These are phyloP conservation scores for Cyanistes caeruleus DNA, from an alignment of 2,113 vertebrate species.

Conservation along the genomic window DNA sequence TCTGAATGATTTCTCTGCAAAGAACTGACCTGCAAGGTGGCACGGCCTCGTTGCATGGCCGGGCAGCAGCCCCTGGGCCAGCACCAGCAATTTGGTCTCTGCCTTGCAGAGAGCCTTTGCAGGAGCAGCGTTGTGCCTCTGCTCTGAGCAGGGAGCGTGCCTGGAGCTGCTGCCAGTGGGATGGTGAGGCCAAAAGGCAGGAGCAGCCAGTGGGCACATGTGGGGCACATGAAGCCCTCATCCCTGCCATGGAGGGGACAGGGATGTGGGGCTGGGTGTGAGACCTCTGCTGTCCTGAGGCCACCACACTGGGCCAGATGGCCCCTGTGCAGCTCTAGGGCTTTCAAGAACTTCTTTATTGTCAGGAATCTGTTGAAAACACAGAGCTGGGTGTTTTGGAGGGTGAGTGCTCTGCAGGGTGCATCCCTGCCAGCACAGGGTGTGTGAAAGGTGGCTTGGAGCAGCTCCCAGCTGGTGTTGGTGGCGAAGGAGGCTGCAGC, in stretches of 20 bases:
- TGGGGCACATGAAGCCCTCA: background rate
- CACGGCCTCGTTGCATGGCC: fast-evolving
- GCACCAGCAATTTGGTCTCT: fast-evolving
- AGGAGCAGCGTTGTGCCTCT: background rate
- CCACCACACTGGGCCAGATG: fast-evolving
- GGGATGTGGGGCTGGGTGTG: background rate
- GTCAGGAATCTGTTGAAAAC: background rate
- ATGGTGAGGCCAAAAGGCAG: fast-evolving
- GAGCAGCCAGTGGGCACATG: background rate
- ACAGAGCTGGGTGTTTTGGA: background rate
- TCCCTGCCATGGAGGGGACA: background rate
- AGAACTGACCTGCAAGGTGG: background rate
- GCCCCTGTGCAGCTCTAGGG: background rate
- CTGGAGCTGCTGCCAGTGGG: background rate
- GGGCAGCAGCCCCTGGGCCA: background rate
- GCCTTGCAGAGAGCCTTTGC: background rate
- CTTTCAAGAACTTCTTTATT: background rate
- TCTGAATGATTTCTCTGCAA: background rate
- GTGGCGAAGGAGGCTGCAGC: background rate
- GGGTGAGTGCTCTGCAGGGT: background rate
- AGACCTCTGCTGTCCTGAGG: background rate
- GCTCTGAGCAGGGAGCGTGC: background rate
- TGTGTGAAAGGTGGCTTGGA: background rate
- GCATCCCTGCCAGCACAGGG: background rate
- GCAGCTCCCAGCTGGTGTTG: fast-evolving